Conservation (phyloP, 1,140 invertebrate genomes). For the Drosophila subobscura region DNA sequence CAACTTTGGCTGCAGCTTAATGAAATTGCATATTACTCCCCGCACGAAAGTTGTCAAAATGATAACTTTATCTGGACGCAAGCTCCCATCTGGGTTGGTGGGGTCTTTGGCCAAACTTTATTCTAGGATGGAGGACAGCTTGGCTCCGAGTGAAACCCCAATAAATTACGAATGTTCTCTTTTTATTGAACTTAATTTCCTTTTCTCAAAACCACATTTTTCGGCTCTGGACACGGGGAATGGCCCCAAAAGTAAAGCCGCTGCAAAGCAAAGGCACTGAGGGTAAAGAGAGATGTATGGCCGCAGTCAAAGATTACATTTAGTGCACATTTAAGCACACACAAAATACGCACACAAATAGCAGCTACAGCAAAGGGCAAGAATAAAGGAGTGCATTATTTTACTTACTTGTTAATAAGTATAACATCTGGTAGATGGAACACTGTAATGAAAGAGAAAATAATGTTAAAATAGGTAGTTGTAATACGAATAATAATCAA, state of each 20-base stretch:
- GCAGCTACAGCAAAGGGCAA: too few species aligned
- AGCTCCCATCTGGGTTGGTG: constrained; percentile 14
- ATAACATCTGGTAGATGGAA: too few species aligned
- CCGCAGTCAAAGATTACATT: constrained; percentile 74
- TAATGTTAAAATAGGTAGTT: too few species aligned
- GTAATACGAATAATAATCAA: too few species aligned
- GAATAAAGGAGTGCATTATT: too few species aligned
- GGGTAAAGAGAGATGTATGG: constrained; percentile 58
- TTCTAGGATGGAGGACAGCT: constrained; percentile 15
- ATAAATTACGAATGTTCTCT: constrained; percentile 71
- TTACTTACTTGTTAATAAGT: too few species aligned
- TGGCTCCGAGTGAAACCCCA: constrained; percentile 29
- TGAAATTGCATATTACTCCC: constrained; percentile 65
- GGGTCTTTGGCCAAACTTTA: constrained; percentile 21
- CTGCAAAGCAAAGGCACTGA: constrained; percentile 39
- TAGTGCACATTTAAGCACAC: constrained; percentile 31
- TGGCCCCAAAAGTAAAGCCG: constrained; percentile 48
- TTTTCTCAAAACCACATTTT: constrained; percentile 67
- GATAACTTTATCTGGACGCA: constrained; percentile 45
- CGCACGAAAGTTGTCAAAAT: constrained; percentile 68
- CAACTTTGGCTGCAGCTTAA: constrained; percentile 45
- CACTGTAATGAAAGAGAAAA: too few species aligned
- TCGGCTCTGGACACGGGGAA: constrained; percentile 26
- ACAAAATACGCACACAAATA: constrained; percentile 2
- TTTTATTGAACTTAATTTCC: constrained; percentile 81